Base-by-base conservation (phyloP, 1,140 invertebrate species). In the Dufourea novaeangliae region DNA sequence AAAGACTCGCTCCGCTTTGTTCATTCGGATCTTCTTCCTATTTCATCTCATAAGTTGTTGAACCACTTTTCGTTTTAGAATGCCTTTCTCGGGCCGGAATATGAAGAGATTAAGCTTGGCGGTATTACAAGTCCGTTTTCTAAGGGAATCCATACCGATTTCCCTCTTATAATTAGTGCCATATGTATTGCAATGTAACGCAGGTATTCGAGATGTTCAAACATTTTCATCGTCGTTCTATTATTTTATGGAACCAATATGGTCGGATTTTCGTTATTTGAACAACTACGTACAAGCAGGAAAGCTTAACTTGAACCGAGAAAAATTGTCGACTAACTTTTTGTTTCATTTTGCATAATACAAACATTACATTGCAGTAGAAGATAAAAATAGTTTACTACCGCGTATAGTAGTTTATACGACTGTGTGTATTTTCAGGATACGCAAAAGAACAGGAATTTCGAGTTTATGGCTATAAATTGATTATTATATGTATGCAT, bases 41-140 rank as follows among this genome's bases (percentile, higher is more conserved):
- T 27, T 76, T 39, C 46, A 11, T 17, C 44, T 8, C 6, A n/a
- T 29, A 10, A 25, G 11, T 14, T 25, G n/a, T n/a, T n/a, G n/a
- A 67, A 17, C 17, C 70, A 27, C 44, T 12, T 54, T 34, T 73
- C 72, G 52, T 68, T 69, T 27, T 14, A 50, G n/a, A 79, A 72
- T 64, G 14, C 22, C 44, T 56, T 46, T 22, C 46, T 27, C 44
- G 6, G 22, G 7, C 29, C 37, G 64, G 50, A 61, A 74, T 80
- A 80, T 70, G 68, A 68, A 54, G 27, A 62, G 68, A 84, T 84
- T 84, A 78, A 83, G 57, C 52, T 34, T 64, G 57, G 37, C 27
- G 34, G 29, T 61, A 50, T 46, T n/a, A n/a, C 39, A 56, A 27
- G 37, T 1, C 34, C 32, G 14, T 44, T 41, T 44, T 44, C 52